Percentiles rank a stretch among this genome's conserved stretches.
These are phyloP conservation scores for Callyntrura sp. DNA, from an alignment of 2,888 invertebrate species.

Conservation along the genomic window DNA sequence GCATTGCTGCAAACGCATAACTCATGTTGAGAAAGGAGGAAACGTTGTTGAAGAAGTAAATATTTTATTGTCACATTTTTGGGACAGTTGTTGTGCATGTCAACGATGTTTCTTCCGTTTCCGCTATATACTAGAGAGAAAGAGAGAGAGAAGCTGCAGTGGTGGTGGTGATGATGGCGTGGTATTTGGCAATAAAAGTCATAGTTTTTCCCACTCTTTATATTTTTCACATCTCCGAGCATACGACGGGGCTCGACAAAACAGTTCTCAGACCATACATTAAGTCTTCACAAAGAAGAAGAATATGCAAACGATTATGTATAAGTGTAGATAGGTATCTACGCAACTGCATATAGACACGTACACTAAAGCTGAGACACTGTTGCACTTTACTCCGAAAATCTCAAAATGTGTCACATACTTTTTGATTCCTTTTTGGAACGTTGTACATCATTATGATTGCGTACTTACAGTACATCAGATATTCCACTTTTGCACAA, in stretches of 20 bases:
- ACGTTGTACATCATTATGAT: slow-evolving; percentile 46
- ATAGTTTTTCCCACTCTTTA: slow-evolving; percentile 60
- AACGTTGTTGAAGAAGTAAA: slow-evolving; percentile 77
- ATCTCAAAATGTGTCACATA: not conserved
- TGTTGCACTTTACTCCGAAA: slow-evolving; percentile 29
- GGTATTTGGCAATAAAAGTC: slow-evolving; percentile 76
- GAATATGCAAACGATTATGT: not conserved
- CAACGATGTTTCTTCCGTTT: slow-evolving; percentile 78
- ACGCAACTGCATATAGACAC: too few species aligned
- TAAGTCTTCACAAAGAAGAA: not conserved
- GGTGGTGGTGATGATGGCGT: slow-evolving; percentile 68
- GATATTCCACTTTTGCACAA: not conserved
- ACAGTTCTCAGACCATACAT: not conserved
- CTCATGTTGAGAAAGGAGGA: slow-evolving; percentile 73
- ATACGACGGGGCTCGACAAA: slow-evolving; percentile 12
- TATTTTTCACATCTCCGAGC: slow-evolving; percentile 42
- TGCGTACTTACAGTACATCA: slow-evolving; percentile 11
- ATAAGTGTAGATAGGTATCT: not conserved
- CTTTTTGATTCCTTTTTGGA: slow-evolving; percentile 31
- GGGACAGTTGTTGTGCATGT: slow-evolving; percentile 79
- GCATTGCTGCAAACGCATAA: slow-evolving; percentile 75
- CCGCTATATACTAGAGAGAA: slow-evolving; percentile 63
- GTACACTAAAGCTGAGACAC: slow-evolving; percentile 18
- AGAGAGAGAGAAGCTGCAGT: slow-evolving; percentile 47
- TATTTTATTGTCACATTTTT: slow-evolving; percentile 80